Percentiles rank a stretch among this genome's conserved stretches.
These are phyloP conservation scores for Acronicta psi DNA, from an alignment of 2,888 invertebrate genomes.

Conservation along the genomic window DNA sequence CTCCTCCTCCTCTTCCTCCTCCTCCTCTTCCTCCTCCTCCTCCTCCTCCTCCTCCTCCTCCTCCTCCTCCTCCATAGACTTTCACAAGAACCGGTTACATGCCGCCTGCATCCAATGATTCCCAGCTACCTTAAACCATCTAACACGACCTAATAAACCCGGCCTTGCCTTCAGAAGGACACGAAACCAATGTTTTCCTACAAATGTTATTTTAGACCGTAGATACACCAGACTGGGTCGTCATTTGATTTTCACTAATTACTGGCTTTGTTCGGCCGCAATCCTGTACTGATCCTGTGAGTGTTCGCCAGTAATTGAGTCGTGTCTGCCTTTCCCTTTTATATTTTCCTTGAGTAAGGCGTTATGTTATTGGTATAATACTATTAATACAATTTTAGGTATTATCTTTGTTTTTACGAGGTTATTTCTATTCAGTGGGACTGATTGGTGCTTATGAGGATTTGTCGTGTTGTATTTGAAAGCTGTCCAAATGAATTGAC, in stretches of 20 bases:
- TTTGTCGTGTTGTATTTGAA: no score
- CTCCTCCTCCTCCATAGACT: no score
- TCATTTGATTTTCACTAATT: conserved; percentile 57
- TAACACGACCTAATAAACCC: conserved; percentile 4
- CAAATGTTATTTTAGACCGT: conserved; percentile 59
- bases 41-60: no score
- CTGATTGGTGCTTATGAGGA: no score
- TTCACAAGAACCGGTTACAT: no score
- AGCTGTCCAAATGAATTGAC: no score
- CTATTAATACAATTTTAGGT: not conserved
- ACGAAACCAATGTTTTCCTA: conserved; percentile 55
- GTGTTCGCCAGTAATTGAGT: conserved; percentile 49
- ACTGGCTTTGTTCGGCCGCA: conserved; percentile 48
- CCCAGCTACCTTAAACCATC: no score
- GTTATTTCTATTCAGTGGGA: no score
- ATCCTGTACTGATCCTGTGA: conserved; percentile 35
- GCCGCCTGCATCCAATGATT: no score
- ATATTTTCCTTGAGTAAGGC: conserved; percentile 32
- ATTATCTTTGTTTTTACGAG: no score
- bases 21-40: no score
- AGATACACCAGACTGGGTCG: conserved; percentile 49
- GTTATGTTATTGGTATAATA: not conserved
- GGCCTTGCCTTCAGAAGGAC: conserved; percentile 34
- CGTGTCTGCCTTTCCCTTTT: conserved; percentile 13
- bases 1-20: no score